These are phyloP conservation scores for Trachelus troglodyta DNA, from an alignment of 2,888 invertebrate species.

Conservation along the genomic window DNA sequence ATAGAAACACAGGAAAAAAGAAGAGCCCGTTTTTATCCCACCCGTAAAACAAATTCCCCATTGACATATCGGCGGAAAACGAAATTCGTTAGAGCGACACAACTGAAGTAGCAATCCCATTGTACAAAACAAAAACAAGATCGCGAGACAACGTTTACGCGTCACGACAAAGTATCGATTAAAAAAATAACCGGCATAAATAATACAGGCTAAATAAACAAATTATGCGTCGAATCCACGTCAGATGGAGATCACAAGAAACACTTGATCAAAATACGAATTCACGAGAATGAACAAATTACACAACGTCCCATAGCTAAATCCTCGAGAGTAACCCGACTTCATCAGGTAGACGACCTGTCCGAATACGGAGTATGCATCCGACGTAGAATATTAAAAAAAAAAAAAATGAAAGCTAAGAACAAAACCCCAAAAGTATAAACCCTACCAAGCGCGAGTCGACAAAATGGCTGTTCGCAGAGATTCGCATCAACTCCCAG, in stretches of 20 bases:
- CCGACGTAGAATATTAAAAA: neutral
- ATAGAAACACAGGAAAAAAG: slow-evolving; percentile 30
- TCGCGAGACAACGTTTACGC: neutral
- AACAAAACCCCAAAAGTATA: neutral
- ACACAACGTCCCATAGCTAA: neutral
- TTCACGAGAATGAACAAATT: neutral
- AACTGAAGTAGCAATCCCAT: neutral
- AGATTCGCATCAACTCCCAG: neutral
- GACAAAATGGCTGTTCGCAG: neutral
- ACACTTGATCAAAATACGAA: neutral
- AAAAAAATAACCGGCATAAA: neutral
- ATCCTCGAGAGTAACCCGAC: neutral
- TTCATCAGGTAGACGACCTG: neutral
- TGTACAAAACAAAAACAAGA: neutral
- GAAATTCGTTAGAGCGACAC: neutral
- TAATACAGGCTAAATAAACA: neutral
- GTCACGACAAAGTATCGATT: neutral
- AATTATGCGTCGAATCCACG: neutral
- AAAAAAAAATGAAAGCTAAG: neutral
- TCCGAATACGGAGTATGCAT: neutral
- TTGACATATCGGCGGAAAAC: neutral
- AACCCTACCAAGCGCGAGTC: neutral
- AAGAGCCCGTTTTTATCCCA: slow-evolving; percentile 16
- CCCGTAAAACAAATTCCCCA: neutral
- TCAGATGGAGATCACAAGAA: neutral